Evolutionary conservation across 2,797 vertebrate genomes (phyloP).

Genomic region (Gymnodraco acuticeps): DNA sequence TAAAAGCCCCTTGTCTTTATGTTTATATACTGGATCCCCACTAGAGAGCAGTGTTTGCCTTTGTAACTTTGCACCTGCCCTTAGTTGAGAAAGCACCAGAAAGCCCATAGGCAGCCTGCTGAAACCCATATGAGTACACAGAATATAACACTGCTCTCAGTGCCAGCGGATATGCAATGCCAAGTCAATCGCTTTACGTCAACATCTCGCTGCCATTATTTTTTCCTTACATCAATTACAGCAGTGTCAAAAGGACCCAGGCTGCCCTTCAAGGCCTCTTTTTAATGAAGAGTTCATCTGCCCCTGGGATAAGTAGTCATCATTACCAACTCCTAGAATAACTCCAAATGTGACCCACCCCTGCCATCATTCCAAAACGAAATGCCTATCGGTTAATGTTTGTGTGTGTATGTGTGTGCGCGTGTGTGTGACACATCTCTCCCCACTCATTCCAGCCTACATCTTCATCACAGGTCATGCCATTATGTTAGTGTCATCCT

Average conservation of each 20-base stretch:
- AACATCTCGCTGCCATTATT: constrained; percentile 43
- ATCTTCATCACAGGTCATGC: constrained; percentile 57
- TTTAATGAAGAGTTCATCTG: constrained; percentile 25
- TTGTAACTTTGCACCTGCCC: constrained; percentile 72
- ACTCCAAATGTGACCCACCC: constrained; percentile 60
- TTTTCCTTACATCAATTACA: constrained; percentile 22
- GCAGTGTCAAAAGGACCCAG: constrained; percentile 28
- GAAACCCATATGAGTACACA: constrained; percentile 27
- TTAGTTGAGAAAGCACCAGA: constrained; percentile 39
- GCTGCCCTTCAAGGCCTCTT: constrained; percentile 17
- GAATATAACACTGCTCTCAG: constrained; percentile 29
- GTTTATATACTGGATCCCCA: constrained; percentile 67
- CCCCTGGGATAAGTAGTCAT: constrained; percentile 28
- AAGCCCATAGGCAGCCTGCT: constrained; percentile 34
- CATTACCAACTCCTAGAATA: constrained; percentile 54
- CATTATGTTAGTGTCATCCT: constrained; percentile 62
- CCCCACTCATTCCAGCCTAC: constrained; percentile 70
- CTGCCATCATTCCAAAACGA: constrained; percentile 75
- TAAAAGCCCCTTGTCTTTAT: constrained; percentile 39
- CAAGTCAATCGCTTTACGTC: constrained; percentile 27
- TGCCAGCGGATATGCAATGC: constrained; percentile 58
- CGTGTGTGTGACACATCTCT: constrained; percentile 34
- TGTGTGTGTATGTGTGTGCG: neutral
- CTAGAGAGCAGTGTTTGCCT: constrained; percentile 80
- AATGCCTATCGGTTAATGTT: constrained; percentile 40